Base-by-base conservation (phyloP, 2,113 vertebrate species). In the Xiphophorus maculatus region DNA sequence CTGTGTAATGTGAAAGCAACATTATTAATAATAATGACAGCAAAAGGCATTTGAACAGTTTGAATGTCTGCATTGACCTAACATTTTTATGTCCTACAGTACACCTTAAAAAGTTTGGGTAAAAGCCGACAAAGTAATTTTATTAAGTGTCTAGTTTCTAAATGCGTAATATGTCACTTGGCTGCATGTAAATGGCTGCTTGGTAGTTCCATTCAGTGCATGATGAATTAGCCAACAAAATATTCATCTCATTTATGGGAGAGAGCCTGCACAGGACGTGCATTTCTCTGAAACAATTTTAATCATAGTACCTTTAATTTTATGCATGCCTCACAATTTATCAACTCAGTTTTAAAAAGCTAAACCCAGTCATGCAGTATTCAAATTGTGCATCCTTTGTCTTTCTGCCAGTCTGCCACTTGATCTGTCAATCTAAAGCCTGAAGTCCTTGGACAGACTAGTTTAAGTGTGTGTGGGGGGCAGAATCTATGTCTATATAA, bases 201-300 rank as follows among this genome's bases (percentile, higher is more conserved):
- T 66, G 65, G 72, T 80, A 85, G 82, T 87, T 79, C 82, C 72
- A 61, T 79, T 73, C 61, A 70, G 71, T 71, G 51, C 84, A 87
- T 86, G 84, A 93, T 87, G 72, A 91, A 91, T 92, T 67, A 91
- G 85, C 80, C 85, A 85, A 82, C 77, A 80, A 74, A 90, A 88
- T 74, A 79, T 80, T 70, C 60, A 88, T 90, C 90, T 88, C 63
- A 71, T 85, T 84, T 80, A 85, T 71, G 61, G 68, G 63, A 79
- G 68, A 74, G 66, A 69, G 63, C 28, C 11, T 68, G 68, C 80
- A 73, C 67, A 75, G 69, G 85, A 86, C 83, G 75, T 81, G 81
- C 30, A 33, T 28, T 58, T 81, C 40, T 67, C 35, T 71, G 48
- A 75, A 74, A 70, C 66, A 79, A 63, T 91, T 80, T 89, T 88